These are phyloP conservation scores for Galleria mellonella DNA, from an alignment of 1,140 invertebrate species.

Conservation along the genomic window DNA sequence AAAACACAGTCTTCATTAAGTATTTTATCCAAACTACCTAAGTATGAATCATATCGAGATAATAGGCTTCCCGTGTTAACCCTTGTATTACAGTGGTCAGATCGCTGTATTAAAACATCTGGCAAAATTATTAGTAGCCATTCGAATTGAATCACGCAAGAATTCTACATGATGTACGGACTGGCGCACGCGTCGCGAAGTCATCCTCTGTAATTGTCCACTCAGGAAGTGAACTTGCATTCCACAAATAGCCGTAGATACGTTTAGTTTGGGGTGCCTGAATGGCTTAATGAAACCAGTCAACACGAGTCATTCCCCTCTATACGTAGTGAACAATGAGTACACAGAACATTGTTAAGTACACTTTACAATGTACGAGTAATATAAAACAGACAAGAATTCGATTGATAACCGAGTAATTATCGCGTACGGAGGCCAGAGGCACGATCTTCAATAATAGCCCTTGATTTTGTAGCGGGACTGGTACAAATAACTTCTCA, in stretches of 20 bases:
- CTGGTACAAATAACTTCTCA: background rate
- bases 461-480: too few species aligned
- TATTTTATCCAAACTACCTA: too few species aligned
- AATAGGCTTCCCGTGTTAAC: too few species aligned
- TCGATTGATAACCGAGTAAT: constrained; percentile 32
- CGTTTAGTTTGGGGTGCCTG: constrained; percentile 25
- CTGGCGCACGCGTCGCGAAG: constrained; percentile 3
- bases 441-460: constrained; percentile 24
- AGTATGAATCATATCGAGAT: too few species aligned
- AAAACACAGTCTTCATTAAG: too few species aligned
- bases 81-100: too few species aligned
- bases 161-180: background rate
- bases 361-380: background rate
- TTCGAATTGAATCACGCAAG: background rate
- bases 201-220: constrained; percentile 51
- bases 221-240: constrained; percentile 55
- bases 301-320: too few species aligned
- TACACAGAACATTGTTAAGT: constrained; percentile 2
- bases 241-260: constrained; percentile 11
- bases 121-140: background rate
- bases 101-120: background rate
- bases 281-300: constrained; percentile 7
- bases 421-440: constrained; percentile 28
- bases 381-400: constrained; percentile 43
- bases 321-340: background rate